These are phyloP conservation scores for Miltochrista miniata DNA, from an alignment of 2,888 invertebrate genomes.

Conservation along the genomic window DNA sequence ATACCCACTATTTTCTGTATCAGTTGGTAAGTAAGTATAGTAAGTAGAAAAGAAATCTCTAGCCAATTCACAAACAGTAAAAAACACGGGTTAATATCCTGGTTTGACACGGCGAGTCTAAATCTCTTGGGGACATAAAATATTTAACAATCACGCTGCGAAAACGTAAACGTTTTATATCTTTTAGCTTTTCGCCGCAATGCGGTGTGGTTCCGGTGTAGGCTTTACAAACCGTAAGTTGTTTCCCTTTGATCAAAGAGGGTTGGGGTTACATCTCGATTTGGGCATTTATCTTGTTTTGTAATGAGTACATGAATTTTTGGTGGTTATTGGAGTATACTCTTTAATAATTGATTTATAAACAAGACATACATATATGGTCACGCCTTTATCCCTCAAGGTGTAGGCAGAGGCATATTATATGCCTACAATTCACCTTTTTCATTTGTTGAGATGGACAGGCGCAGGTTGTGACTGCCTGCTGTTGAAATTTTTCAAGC, in stretches of 20 bases:
- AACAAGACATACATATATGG: no score
- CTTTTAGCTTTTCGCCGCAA: constrained; percentile 48
- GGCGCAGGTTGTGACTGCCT: no score
- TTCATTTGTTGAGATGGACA: no score
- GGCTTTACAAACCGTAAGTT: constrained; percentile 17
- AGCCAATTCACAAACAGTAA: constrained; percentile 31
- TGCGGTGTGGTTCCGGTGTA: constrained; percentile 44
- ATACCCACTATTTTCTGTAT: no score
- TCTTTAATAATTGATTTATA: no score
- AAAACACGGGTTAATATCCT: constrained; percentile 35
- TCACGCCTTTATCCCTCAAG: no score
- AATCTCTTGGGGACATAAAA: constrained; percentile 55
- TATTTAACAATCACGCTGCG: constrained; percentile 56
- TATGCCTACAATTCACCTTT: no score
- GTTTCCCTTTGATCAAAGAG: constrained; percentile 10
- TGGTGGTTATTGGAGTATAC: no score
- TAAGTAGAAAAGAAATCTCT: constrained; percentile 14
- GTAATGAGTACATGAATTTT: not conserved
- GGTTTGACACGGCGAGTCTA: constrained; percentile 35
- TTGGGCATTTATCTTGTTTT: not conserved
- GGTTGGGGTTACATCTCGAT: not conserved
- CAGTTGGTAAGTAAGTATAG: constrained; percentile 8
- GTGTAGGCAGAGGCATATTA: no score
- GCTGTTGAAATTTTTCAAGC: no score
- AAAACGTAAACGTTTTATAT: constrained; percentile 57